A percentile compares a stretch with the other conserved stretches of the same genome.
phyloP scores from a whole-genome alignment of 2,797 vertebrate genomes.

The Cryptoprocta ferox region DNA sequence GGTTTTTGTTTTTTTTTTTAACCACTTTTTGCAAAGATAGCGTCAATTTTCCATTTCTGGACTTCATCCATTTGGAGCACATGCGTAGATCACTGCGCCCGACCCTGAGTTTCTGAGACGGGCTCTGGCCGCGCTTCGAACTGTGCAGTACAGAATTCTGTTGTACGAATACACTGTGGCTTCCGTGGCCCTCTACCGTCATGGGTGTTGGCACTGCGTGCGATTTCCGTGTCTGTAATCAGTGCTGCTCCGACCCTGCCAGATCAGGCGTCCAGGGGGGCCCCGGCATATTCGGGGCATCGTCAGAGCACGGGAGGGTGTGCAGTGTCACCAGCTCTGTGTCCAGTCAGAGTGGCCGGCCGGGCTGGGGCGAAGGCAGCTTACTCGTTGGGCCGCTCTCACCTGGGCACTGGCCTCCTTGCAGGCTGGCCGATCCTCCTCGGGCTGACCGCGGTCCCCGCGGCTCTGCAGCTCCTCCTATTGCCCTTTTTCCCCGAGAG shows the following conservation, averaged over 20 bases:
- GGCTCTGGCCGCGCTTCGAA: fast-evolving
- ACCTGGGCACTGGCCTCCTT: background rate
- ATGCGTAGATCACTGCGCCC: fast-evolving
- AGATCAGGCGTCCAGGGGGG: background rate
- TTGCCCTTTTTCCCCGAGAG: conserved; percentile 96
- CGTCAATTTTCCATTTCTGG: background rate
- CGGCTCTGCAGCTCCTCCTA: conserved; percentile 89
- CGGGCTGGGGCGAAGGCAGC: background rate
- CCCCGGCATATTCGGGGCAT: fast-evolving
- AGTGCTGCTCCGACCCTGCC: no score
- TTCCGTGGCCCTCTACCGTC: fast-evolving
- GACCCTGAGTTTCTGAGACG: fast-evolving
- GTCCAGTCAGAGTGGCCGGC: fast-evolving
- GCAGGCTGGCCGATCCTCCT: conserved; percentile 93
- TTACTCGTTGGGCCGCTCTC: fast-evolving
- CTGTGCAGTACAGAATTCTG: fast-evolving
- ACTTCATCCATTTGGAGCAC: fast-evolving
- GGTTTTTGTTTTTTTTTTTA: background rate
- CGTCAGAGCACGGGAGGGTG: background rate
- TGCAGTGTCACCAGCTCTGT: background rate
- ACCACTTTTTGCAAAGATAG: background rate
- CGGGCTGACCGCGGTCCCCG: conserved; percentile 93
- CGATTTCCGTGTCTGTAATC: fast-evolving
- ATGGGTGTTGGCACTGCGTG: fast-evolving
- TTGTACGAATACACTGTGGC: fast-evolving